Conservation (phyloP, 2,113 vertebrate species). For the Alouatta palliata region DNA sequence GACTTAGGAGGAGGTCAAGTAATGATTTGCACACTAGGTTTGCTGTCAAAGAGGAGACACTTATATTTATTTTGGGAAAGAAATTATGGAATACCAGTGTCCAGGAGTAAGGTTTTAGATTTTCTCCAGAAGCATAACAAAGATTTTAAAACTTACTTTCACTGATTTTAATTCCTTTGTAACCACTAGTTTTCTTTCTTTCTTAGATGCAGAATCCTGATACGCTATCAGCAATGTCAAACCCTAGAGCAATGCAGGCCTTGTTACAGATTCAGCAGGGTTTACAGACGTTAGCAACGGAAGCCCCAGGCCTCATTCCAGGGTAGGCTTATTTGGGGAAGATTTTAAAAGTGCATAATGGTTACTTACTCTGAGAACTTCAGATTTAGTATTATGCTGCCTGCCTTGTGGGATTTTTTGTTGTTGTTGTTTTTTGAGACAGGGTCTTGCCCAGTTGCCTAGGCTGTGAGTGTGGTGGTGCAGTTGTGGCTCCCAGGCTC, state of each 20-base stretch:
- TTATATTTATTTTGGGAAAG: conserved; percentile 43
- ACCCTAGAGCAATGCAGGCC: conserved; percentile 94
- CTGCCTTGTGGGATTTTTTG: neutral
- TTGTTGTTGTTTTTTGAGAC: neutral
- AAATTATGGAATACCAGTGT: conserved; percentile 6
- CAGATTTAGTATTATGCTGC: neutral
- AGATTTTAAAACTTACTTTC: neutral
- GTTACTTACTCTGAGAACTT: neutral
- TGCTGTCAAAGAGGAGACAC: conserved; percentile 45
- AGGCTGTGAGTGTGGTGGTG: neutral
- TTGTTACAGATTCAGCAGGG: conserved; percentile 94
- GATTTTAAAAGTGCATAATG: neutral
- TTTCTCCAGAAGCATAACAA: conserved; percentile 22
- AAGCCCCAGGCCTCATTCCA: conserved; percentile 91
- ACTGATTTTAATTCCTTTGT: conserved; percentile 23
- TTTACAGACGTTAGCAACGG: conserved; percentile 91
- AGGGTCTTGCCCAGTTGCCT: neutral
- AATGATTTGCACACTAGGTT: neutral
- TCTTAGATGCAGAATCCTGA: conserved; percentile 93
- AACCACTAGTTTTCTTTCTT: conserved; percentile 68
- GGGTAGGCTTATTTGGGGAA: conserved; percentile 82
- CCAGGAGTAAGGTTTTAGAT: conserved; percentile 39
- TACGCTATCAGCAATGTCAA: conserved; percentile 92
- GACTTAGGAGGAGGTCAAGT: conserved; percentile 6
- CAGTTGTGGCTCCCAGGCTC: too few species aligned